Evolutionary conservation across 2,888 invertebrate species (phyloP).

Genomic region (Caenorhabditis zanzibari): DNA sequence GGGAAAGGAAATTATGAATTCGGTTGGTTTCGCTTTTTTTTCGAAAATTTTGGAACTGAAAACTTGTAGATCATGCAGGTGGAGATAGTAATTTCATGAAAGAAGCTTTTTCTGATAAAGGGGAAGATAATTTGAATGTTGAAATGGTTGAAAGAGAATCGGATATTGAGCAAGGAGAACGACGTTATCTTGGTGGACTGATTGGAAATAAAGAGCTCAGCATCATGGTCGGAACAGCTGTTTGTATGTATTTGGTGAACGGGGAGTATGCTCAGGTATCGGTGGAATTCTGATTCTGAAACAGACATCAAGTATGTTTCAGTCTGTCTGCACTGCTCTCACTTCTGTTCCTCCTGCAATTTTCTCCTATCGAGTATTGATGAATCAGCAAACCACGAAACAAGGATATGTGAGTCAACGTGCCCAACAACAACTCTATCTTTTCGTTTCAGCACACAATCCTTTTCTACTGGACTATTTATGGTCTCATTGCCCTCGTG

Average conservation of each 20-base stretch:
- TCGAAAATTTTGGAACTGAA: background rate
- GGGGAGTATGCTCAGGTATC: constrained; percentile 58
- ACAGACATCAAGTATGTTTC: background rate
- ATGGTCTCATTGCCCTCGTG: constrained; percentile 56
- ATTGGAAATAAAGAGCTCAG: constrained; percentile 52
- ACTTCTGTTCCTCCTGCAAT: constrained; percentile 65
- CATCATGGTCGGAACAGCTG: background rate
- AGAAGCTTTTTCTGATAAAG: background rate
- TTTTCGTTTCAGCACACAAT: constrained; percentile 55
- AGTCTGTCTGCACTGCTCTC: constrained; percentile 51
- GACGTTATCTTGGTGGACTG: constrained; percentile 28
- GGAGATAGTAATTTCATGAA: constrained; percentile 29
- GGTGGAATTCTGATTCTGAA: background rate
- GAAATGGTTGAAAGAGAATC: constrained; percentile 32
- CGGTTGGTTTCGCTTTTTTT: constrained; percentile 11
- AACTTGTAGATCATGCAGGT: constrained; percentile 41
- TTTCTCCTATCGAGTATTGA: constrained; percentile 58
- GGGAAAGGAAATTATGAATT: constrained; percentile 15
- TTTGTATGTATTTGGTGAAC: constrained; percentile 56
- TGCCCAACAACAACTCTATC: background rate
- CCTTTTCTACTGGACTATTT: constrained; percentile 67
- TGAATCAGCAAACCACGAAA: constrained; percentile 26
- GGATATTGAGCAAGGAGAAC: background rate
- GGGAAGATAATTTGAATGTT: background rate
- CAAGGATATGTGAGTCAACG: constrained; percentile 62